A percentile compares a stretch with the other conserved stretches of the same genome.
Evolutionary conservation across 2,797 vertebrate genomes (phyloP).

Genomic region (Myotis daubentonii): DNA sequence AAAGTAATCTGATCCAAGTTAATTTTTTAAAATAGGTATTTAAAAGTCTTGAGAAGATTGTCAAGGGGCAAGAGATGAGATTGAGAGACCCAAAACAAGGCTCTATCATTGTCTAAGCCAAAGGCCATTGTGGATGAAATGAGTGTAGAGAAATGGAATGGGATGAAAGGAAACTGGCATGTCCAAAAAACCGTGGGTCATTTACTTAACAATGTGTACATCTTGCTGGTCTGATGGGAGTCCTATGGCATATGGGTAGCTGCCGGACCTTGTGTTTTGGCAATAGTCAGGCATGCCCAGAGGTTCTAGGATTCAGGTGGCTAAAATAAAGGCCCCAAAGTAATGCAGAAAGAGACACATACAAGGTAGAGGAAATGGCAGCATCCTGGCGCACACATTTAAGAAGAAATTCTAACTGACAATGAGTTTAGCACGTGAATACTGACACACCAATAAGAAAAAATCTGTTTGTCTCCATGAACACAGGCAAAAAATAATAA

Average conservation of each 20-base stretch:
- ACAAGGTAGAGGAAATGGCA: neutral
- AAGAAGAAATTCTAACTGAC: neutral
- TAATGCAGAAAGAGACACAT: neutral
- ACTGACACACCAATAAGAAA: neutral
- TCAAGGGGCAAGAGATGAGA: neutral
- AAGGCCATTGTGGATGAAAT: neutral
- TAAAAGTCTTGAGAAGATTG: conserved; percentile 25
- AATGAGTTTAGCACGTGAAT: neutral
- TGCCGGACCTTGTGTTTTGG: neutral
- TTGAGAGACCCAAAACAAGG: neutral
- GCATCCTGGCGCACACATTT: neutral
- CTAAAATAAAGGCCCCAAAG: neutral
- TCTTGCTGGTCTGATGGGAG: neutral
- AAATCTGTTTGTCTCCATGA: neutral
- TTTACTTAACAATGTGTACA: neutral
- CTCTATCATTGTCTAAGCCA: neutral
- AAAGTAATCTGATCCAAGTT: neutral
- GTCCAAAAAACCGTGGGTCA: neutral
- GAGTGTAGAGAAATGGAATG: neutral
- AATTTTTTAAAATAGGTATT: neutral
- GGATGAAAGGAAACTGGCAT: neutral
- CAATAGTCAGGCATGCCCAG: neutral
- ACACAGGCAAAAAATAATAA: neutral
- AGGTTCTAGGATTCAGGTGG: neutral
- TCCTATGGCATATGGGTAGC: neutral